Evolutionary conservation across 2,113 vertebrate genomes (phyloP).

Genomic region (Colistium nudipinnis): DNA sequence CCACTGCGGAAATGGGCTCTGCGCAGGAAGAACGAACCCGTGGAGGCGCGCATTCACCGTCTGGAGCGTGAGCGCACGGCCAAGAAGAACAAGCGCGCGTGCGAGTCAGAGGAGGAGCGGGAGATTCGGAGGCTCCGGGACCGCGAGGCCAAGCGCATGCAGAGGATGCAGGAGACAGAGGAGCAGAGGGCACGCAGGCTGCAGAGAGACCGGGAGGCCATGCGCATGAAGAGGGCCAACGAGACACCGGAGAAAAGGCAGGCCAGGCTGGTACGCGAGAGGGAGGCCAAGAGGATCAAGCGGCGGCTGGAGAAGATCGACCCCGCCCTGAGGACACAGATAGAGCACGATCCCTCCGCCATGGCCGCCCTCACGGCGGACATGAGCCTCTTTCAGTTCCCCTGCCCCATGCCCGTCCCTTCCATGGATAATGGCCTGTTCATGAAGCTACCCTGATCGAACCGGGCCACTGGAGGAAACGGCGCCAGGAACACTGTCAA

Average conservation of each 20-base stretch:
- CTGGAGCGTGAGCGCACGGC: slow-evolving; percentile 94
- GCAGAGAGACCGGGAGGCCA: slow-evolving; percentile 95
- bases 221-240: slow-evolving; percentile 93
- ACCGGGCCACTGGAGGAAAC: not conserved
- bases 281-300: slow-evolving; percentile 96
- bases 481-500: slow-evolving; percentile 42
- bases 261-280: slow-evolving; percentile 92
- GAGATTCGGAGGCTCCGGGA: slow-evolving; percentile 92
- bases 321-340: slow-evolving; percentile 94
- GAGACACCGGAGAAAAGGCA: slow-evolving; percentile 97
- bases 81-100: slow-evolving; percentile 94
- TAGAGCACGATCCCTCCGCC: slow-evolving; percentile 95
- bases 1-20: slow-evolving; percentile 90
- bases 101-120: slow-evolving; percentile 90
- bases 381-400: slow-evolving; percentile 95
- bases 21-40: slow-evolving; percentile 92
- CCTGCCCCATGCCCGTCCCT: slow-evolving; percentile 87
- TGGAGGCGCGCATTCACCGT: slow-evolving; percentile 89
- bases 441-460: slow-evolving; percentile 82
- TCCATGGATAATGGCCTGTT: slow-evolving; percentile 91
- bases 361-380: slow-evolving; percentile 96
- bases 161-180: slow-evolving; percentile 94
- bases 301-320: slow-evolving; percentile 96
- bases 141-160: slow-evolving; percentile 94
- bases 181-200: slow-evolving; percentile 92